phyloP scores from a whole-genome alignment of 2,113 vertebrate genomes.

The Cebidichthys violaceus region DNA sequence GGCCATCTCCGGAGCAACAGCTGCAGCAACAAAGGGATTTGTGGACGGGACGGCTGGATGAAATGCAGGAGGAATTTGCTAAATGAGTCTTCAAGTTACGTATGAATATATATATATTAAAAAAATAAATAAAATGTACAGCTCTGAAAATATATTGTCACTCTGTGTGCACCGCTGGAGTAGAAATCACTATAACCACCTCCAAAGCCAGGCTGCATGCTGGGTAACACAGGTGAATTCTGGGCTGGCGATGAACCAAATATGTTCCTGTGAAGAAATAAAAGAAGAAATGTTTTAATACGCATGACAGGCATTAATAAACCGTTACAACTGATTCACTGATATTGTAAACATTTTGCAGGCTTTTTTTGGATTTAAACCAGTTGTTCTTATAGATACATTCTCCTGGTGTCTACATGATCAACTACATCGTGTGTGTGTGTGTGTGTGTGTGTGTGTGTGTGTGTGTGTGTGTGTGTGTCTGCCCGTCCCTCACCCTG shows the following conservation, averaged over 20 bases:
- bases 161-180: not conserved
- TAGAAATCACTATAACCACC: conserved; percentile 77
- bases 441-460: conserved; percentile 8
- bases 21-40: conserved; percentile 94
- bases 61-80: conserved; percentile 17
- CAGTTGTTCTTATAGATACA: not conserved
- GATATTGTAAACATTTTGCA: not conserved
- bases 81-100: conserved; percentile 1
- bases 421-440: not conserved
- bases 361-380: not conserved
- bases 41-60: conserved; percentile 90
- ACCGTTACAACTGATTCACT: not conserved
- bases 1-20: conserved; percentile 90
- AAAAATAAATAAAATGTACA: not conserved
- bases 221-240: conserved; percentile 88
- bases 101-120: too few relatives aligned
- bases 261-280: conserved; percentile 83
- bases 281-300: not conserved
- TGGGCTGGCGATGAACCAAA: conserved; percentile 90
- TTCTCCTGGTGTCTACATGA: not conserved
- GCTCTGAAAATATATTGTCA: not conserved
- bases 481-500: conserved; percentile 83
- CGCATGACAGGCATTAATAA: not conserved
- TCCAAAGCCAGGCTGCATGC: conserved; percentile 92
- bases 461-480: conserved; percentile 10